A percentile compares a stretch with the other conserved stretches of the same genome.
These are phyloP conservation scores for Rhinella marina DNA, from an alignment of 2,797 vertebrate species.

Conservation along the genomic window DNA sequence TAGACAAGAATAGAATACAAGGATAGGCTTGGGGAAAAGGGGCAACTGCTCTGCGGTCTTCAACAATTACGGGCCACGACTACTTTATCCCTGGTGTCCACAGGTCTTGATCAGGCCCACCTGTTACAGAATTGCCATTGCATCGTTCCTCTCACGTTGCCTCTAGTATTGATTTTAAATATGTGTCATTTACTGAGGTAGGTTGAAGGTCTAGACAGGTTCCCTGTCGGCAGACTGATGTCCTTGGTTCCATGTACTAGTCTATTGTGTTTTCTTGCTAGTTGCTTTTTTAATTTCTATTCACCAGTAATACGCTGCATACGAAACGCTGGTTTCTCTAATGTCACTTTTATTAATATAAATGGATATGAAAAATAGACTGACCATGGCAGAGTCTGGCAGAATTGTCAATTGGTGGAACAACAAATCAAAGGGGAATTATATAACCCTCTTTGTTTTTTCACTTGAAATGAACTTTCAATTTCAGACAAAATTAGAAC, in stretches of 20 bases:
- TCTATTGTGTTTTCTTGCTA: not conserved
- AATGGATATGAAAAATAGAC: not conserved
- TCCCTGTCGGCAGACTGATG: not conserved
- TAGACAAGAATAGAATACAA: not conserved
- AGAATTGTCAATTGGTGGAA: not conserved
- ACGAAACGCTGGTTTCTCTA: not conserved
- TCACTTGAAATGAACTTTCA: not conserved
- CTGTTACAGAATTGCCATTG: too few species aligned
- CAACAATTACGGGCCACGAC: not conserved
- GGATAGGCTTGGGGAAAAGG: not conserved
- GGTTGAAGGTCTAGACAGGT: too few species aligned
- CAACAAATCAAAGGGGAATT: constrained; percentile 4
- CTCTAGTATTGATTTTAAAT: too few species aligned
- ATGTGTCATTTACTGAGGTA: too few species aligned
- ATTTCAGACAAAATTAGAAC: not conserved
- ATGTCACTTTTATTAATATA: not conserved
- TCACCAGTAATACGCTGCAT: not conserved
- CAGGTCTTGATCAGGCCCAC: not conserved
- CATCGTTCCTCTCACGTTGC: not conserved
- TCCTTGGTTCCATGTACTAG: not conserved
- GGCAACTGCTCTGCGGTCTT: not conserved
- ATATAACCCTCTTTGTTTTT: not conserved
- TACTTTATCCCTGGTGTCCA: not conserved
- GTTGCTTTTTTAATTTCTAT: not conserved
- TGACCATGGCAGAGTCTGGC: not conserved